These are phyloP conservation scores for Leptopilina syphax DNA, from an alignment of 2,888 invertebrate genomes.

Conservation along the genomic window DNA sequence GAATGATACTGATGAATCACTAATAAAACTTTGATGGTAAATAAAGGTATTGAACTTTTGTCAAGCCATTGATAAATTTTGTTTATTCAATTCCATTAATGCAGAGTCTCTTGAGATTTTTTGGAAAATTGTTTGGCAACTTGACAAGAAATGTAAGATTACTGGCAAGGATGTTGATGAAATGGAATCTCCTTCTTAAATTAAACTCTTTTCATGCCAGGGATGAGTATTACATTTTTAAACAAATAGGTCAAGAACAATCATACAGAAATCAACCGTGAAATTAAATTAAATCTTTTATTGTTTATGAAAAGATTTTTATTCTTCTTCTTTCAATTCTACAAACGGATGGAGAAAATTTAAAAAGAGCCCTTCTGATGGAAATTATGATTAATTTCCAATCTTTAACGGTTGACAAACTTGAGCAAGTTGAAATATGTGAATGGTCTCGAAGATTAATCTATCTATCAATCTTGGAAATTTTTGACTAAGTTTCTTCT, in stretches of 20 bases:
- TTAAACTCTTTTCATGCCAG: slow-evolving; percentile 36
- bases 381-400: no score
- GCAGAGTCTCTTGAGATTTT: slow-evolving; percentile 41
- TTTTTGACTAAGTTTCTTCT: slow-evolving; percentile 45
- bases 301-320: neutral
- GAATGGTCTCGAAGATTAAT: neutral
- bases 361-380: no score
- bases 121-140: slow-evolving; percentile 39
- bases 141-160: slow-evolving; percentile 37
- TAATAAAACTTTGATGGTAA: neutral
- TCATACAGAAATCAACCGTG: neutral
- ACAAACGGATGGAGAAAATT: no score
- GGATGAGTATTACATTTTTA: slow-evolving; percentile 15
- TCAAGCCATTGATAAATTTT: neutral
- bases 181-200: slow-evolving; percentile 30
- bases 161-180: slow-evolving; percentile 31
- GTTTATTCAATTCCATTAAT: neutral
- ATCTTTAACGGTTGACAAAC: no score
- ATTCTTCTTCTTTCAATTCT: no score
- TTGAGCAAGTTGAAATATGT: neutral
- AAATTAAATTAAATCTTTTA: neutral
- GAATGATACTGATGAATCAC: neutral
- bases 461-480: neutral
- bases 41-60: neutral
- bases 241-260: slow-evolving; percentile 29